Evolutionary conservation across 2,888 invertebrate species (phyloP), one percentile per base, ranked within the genome.

Genomic region (Patella pellucida): DNA sequence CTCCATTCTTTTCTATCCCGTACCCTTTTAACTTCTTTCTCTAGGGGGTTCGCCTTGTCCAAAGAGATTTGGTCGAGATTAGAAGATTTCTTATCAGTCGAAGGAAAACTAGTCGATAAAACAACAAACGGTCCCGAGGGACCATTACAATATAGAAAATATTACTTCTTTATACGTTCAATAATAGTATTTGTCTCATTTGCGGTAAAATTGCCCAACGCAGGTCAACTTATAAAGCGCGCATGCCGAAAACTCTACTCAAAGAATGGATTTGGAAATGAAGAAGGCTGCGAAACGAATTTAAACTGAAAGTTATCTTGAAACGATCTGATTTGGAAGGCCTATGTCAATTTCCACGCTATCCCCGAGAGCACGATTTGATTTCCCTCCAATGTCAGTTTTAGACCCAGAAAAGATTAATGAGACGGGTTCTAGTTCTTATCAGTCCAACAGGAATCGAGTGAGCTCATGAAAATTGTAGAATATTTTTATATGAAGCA

Each of bases 101-200:
- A 11, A 14, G 62, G 19, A 62, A 62, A 62, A 19, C 62, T 62
- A 19, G 62, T 62, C 62, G 62, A 62, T 62, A 62, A 62, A 62
- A 62, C 62, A 62, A 62, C 62, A 62, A 62, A 62, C 62, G 62
- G 23, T 62, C 62, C 62, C 62, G 62, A 62, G 62, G 62, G 62
- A 62, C 19, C 19, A 23, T 62, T 62, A 62, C 62, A 62, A 62
- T 62, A 62, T 23, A 23, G 23, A 23, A 62, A 62, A 62, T 62
- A 62, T 62, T 62, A 62, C 62, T 62, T 62, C 62, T 62, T 62
- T 62, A 62, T 62, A 23, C 62, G 62, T 23, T 62, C 62, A 62
- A 62, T 62, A 62, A 62, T 62, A 23, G 62, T 23, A 62, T 11
- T 62, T 23, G 19, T 19, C 62, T 23, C 62, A 62, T 62, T 62